A percentile compares a stretch with the other conserved stretches of the same genome.
These are phyloP conservation scores for Scarus forsteni DNA, from an alignment of 2,797 vertebrate genomes.

Conservation along the genomic window DNA sequence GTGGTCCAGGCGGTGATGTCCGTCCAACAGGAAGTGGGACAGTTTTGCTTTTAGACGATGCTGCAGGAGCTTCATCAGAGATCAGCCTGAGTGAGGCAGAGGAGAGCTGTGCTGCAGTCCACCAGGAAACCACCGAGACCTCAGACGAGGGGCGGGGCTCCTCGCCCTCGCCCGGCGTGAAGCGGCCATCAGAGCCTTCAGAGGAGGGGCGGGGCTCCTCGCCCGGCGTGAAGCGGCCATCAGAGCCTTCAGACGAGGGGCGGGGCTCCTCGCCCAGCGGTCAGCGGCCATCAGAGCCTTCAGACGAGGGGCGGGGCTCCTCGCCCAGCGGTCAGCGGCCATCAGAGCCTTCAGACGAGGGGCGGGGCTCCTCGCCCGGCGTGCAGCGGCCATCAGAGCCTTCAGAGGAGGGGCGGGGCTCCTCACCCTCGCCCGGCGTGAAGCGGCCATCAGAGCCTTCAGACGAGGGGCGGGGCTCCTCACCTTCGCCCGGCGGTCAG, in stretches of 20 bases:
- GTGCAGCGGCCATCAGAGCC: constrained; percentile 35
- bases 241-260: constrained; percentile 12
- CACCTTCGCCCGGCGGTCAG: constrained; percentile 18
- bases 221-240: constrained; percentile 37
- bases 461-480: constrained; percentile 18
- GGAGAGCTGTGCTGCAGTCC: constrained; percentile 56
- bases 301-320: constrained; percentile 16
- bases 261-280: constrained; percentile 24
- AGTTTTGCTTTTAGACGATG: constrained; percentile 47
- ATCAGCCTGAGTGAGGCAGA: constrained; percentile 36
- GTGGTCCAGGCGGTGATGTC: constrained; percentile 50
- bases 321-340: constrained; percentile 33
- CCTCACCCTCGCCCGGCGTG: constrained; percentile 14
- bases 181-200: constrained; percentile 38
- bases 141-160: constrained; percentile 21
- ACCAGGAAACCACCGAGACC: constrained; percentile 59
- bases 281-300: constrained; percentile 38
- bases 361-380: constrained; percentile 23
- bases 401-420: constrained; percentile 22
- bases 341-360: constrained; percentile 24
- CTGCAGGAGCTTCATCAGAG: constrained; percentile 22
- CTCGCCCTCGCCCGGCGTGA: constrained; percentile 14
- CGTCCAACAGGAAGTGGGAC: constrained; percentile 40
- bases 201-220: constrained; percentile 21
- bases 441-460: constrained; percentile 41